Percentiles rank a stretch among this genome's conserved stretches.
Conservation (phyloP, 2,888 invertebrate species). For the Clivina fossor region DNA sequence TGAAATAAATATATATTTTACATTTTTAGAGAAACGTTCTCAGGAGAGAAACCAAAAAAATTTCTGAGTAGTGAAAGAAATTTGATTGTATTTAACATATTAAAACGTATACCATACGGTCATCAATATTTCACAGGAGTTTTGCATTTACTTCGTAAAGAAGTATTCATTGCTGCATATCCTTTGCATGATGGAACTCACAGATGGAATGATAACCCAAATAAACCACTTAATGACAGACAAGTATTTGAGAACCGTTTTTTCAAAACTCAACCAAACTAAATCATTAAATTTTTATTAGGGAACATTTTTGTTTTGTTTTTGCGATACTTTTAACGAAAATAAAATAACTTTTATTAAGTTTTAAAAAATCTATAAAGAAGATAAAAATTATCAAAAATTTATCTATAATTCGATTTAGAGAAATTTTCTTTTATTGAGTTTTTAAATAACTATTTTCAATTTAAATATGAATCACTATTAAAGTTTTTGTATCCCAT, state of each 20-base stretch:
- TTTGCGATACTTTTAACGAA: too few relatives aligned
- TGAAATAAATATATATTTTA: not conserved
- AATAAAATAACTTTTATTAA: too few relatives aligned
- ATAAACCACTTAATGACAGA: conserved; percentile 47
- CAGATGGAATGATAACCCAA: conserved; percentile 42
- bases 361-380: too few relatives aligned
- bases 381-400: too few relatives aligned
- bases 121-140: conserved; percentile 43
- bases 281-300: too few relatives aligned
- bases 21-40: conserved; percentile 12
- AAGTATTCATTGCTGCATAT: conserved; percentile 46
- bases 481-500: too few relatives aligned
- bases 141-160: conserved; percentile 42
- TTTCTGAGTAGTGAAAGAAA: conserved; percentile 48
- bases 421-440: too few relatives aligned
- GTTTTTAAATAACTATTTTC: too few relatives aligned
- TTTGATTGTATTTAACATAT: conserved; percentile 46
- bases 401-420: too few relatives aligned
- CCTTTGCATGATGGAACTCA: conserved; percentile 50
- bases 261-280: too few relatives aligned
- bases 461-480: too few relatives aligned
- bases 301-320: too few relatives aligned
- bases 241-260: conserved; percentile 45
- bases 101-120: conserved; percentile 45
- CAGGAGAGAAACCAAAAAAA: conserved; percentile 37